Evolutionary conservation across 2,797 vertebrate species (phyloP).

Genomic region (Distichodus sexfasciatus): DNA sequence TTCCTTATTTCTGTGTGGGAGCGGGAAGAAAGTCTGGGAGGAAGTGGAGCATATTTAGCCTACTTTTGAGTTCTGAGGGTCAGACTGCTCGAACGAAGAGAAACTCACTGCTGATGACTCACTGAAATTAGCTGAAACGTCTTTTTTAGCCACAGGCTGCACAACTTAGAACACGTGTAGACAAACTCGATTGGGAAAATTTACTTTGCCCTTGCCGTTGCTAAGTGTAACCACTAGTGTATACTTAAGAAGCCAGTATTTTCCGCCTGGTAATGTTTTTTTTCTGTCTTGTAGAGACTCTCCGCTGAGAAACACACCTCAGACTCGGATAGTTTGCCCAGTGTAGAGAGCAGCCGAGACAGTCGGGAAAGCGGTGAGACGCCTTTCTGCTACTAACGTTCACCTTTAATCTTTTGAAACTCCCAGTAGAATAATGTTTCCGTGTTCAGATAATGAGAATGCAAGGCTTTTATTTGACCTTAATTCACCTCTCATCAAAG

Average conservation of each 20-base stretch:
- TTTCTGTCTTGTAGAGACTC: slow-evolving; percentile 69
- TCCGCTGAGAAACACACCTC: slow-evolving; percentile 87
- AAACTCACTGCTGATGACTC: slow-evolving; percentile 5
- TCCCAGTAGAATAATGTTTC: not conserved
- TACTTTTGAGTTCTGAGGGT: slow-evolving; percentile 5
- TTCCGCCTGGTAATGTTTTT: too few species aligned
- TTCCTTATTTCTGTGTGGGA: not conserved
- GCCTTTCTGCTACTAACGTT: not conserved
- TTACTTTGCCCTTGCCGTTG: not conserved
- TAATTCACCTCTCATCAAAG: not conserved
- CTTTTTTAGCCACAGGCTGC: not conserved
- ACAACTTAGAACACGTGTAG: not conserved
- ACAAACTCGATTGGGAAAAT: not conserved
- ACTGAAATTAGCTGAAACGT: not conserved
- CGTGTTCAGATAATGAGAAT: not conserved
- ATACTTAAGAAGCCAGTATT: too few species aligned
- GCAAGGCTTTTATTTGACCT: not conserved
- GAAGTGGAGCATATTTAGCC: slow-evolving; percentile 25
- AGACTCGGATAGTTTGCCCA: slow-evolving; percentile 84
- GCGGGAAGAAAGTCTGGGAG: not conserved
- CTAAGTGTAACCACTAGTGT: not conserved
- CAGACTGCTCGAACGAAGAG: not conserved
- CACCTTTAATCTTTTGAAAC: not conserved
- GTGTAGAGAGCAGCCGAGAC: slow-evolving; percentile 56
- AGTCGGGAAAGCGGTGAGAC: slow-evolving; percentile 40